Conservation (phyloP, 2,888 invertebrate genomes). For the Sesia apiformis region DNA sequence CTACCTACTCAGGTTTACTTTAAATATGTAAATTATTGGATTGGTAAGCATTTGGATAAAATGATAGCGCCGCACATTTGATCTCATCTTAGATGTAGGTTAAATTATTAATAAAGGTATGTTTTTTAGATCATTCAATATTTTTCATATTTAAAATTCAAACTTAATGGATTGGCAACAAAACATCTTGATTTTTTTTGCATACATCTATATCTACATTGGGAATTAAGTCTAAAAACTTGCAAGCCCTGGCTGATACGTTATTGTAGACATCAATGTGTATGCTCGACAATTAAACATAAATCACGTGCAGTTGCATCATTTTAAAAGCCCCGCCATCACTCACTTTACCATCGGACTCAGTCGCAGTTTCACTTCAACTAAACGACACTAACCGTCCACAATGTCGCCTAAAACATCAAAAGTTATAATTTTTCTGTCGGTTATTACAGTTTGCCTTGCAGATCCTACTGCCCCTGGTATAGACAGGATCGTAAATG, state of each 20-base stretch:
- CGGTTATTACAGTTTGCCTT: conserved; percentile 12
- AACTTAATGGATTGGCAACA: too few species aligned
- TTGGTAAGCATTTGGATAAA: too few species aligned
- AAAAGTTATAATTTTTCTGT: conserved; percentile 10
- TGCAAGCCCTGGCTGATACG: conserved; percentile 23
- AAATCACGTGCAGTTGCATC: conserved; percentile 40
- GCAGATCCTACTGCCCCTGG: conserved; percentile 27
- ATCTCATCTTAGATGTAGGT: too few species aligned
- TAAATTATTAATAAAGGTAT: too few species aligned
- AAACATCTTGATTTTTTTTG: too few species aligned
- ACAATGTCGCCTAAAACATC: conserved; percentile 27
- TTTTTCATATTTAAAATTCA: too few species aligned
- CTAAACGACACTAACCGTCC: conserved; percentile 7
- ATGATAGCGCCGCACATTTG: too few species aligned
- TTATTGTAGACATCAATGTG: conserved; percentile 26
- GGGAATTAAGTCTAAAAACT: too few species aligned
- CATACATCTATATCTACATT: too few species aligned
- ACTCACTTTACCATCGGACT: conserved; percentile 12
- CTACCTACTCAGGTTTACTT: too few species aligned
- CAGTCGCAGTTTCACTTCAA: conserved; percentile 12
- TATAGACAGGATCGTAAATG: conserved; percentile 31
- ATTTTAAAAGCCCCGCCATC: conserved; percentile 14
- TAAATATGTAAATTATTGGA: too few species aligned
- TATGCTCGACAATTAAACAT: conserved; percentile 33
- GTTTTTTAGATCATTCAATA: too few species aligned